Conservation (phyloP, 2,113 vertebrate genomes). For the Alethe castanea region DNA sequence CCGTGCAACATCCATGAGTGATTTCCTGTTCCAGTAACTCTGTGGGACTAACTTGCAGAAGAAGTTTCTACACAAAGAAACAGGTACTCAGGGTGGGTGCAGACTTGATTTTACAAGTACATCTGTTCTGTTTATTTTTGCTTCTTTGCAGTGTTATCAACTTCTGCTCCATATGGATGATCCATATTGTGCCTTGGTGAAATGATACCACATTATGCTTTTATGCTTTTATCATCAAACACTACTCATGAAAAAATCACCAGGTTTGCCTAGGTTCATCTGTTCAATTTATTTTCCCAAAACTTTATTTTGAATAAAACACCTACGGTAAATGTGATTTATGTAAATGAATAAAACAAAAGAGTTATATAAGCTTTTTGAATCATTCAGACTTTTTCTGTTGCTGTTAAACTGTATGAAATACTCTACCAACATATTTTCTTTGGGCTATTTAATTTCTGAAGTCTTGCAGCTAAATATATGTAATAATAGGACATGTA, state of each 20-base stretch:
- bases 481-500: constrained; percentile 68
- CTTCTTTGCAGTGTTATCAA: constrained; percentile 76
- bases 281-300: constrained; percentile 80
- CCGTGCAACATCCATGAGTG: neutral
- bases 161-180: constrained; percentile 81
- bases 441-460: constrained; percentile 69
- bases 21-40: constrained; percentile 7
- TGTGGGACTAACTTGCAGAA: constrained; percentile 44
- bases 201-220: constrained; percentile 80
- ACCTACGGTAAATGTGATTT: constrained; percentile 81
- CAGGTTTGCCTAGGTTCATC: constrained; percentile 81
- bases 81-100: constrained; percentile 75
- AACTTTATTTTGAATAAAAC: constrained; percentile 84
- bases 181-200: constrained; percentile 81
- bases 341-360: constrained; percentile 81
- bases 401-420: constrained; percentile 53
- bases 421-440: constrained; percentile 48
- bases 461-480: constrained; percentile 58
- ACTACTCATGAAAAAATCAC: constrained; percentile 79
- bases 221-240: constrained; percentile 84
- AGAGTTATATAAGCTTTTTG: constrained; percentile 75
- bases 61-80: constrained; percentile 70
- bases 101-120: constrained; percentile 78
- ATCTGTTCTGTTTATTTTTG: constrained; percentile 84
- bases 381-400: constrained; percentile 69